Conservation (phyloP, 2,888 invertebrate genomes). For the Yponomeuta plumbellus region DNA sequence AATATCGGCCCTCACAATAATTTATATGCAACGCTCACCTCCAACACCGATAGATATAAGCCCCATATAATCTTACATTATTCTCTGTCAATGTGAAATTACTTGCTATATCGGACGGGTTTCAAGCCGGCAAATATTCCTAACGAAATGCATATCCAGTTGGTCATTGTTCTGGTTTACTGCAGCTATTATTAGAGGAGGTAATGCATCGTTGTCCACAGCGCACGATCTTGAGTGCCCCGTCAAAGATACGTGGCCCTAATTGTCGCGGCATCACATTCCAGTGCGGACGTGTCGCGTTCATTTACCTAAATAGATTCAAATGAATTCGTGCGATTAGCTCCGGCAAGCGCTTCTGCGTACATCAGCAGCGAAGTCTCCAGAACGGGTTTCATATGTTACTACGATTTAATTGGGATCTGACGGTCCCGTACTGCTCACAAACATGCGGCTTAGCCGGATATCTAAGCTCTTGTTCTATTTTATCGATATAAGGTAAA, state of each 20-base stretch:
- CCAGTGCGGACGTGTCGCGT: slow-evolving; percentile 33
- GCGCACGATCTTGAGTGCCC: slow-evolving; percentile 23
- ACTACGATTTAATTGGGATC: slow-evolving; percentile 53
- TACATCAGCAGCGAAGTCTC: slow-evolving; percentile 28
- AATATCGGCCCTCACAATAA: slow-evolving; percentile 69
- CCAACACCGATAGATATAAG: slow-evolving; percentile 26
- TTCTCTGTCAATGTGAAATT: slow-evolving; percentile 29
- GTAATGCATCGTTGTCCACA: neutral
- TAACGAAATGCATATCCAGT: neutral
- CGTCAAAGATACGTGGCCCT: slow-evolving; percentile 17
- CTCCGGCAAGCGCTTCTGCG: slow-evolving; percentile 33
- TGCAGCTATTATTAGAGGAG: neutral
- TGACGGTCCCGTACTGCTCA: slow-evolving; percentile 31
- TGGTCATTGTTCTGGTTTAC: neutral
- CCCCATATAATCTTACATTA: slow-evolving; percentile 38
- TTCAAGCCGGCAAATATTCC: slow-evolving; percentile 2
- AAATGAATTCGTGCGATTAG: slow-evolving; percentile 56
- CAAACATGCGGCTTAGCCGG: slow-evolving; percentile 6
- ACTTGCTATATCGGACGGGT: slow-evolving; percentile 8
- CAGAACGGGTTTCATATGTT: slow-evolving; percentile 51
- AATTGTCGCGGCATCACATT: slow-evolving; percentile 32
- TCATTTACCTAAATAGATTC: slow-evolving; percentile 61
- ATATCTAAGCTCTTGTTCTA: no score
- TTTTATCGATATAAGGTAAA: no score
- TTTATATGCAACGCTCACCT: slow-evolving; percentile 59